Evolutionary conservation across 2,888 invertebrate species (phyloP).

Genomic region (Troilus luridus): DNA sequence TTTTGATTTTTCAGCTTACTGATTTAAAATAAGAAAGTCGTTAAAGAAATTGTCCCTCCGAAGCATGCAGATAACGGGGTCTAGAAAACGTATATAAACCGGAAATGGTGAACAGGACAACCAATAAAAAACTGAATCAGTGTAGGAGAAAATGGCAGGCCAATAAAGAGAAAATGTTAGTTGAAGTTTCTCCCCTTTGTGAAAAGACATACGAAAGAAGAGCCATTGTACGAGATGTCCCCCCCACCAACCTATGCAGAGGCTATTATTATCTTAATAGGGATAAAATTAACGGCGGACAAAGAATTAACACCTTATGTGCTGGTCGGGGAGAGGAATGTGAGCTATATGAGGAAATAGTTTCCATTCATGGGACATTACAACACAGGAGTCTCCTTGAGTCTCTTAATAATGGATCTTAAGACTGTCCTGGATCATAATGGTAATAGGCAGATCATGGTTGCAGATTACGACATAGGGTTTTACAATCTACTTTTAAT

Average conservation of each 20-base stretch:
- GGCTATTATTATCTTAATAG: neutral
- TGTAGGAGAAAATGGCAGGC: neutral
- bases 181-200: constrained; percentile 28
- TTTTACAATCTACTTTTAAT: too few relatives aligned
- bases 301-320: neutral
- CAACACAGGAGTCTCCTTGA: neutral
- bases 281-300: neutral
- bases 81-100: neutral
- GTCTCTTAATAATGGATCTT: neutral
- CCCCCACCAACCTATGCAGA: neutral
- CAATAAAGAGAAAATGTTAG: constrained; percentile 31
- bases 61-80: neutral
- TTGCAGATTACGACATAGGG: too few relatives aligned
- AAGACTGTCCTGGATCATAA: neutral
- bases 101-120: constrained; percentile 24
- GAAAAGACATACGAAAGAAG: constrained; percentile 9
- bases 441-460: neutral
- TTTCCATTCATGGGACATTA: neutral
- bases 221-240: neutral
- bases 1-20: too few relatives aligned
- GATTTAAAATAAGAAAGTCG: neutral
- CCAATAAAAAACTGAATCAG: neutral
- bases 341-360: neutral
- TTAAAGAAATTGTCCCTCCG: neutral
- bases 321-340: neutral